Evolutionary conservation across 2,113 vertebrate species (phyloP).

Genomic region (Eudyptes chrysolophus): DNA sequence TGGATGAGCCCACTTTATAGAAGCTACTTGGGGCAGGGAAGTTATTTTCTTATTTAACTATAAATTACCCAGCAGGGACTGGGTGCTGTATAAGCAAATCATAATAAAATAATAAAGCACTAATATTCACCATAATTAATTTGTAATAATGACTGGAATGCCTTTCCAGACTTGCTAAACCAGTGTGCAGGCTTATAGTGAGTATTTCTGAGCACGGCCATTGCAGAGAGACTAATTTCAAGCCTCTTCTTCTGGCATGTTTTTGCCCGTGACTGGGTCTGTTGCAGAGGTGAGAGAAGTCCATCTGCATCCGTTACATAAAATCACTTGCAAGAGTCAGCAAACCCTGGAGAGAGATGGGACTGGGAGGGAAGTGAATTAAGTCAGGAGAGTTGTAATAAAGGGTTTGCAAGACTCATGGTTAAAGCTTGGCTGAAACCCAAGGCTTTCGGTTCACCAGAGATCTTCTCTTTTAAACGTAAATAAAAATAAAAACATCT

Average conservation of each 20-base stretch:
- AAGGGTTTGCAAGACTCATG: not conserved
- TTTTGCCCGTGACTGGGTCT: not conserved
- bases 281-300: not conserved
- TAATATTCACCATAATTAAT: not conserved
- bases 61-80: not conserved
- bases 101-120: not conserved
- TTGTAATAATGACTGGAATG: not conserved
- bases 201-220: not conserved
- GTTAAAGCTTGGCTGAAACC: not conserved
- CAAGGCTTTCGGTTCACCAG: not conserved
- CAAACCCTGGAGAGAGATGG: not conserved
- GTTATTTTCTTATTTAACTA: not conserved
- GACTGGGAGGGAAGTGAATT: not conserved
- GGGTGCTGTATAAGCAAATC: not conserved
- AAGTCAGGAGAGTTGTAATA: not conserved
- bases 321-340: not conserved
- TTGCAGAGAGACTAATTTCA: not conserved
- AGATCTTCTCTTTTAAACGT: not conserved
- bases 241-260: not conserved
- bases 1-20: not conserved
- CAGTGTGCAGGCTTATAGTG: not conserved
- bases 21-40: not conserved
- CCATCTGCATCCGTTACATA: not conserved
- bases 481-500: conserved; percentile 37
- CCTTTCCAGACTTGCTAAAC: not conserved